Base-by-base conservation (phyloP, 1,140 invertebrate genomes). In the Heliconius hermathena region DNA sequence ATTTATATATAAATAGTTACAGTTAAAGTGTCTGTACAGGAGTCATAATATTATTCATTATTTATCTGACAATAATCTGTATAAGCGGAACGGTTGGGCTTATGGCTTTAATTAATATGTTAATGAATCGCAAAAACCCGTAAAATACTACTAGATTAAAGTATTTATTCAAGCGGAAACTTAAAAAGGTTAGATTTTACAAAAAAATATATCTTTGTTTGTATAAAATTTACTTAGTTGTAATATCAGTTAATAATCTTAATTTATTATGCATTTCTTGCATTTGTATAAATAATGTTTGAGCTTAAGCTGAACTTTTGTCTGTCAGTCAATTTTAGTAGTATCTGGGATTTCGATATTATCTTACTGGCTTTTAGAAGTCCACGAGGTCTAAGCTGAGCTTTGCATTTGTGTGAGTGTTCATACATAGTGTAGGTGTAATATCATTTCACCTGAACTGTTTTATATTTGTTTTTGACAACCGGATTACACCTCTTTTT, bases 91-190 rank as follows among this genome's bases (percentile, higher is more conserved):
- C 78, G 78, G 70, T 75, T 41, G 49, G 72, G 78, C 78, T 80
- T 80, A 83, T 80, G 78, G 78, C 74, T 82, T 83, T 87, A 79
- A 87, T 87, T 85, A 85, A 83, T 85, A 87, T 87, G 85, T 26
- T 79, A 86, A 87, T 82, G 57, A 33, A 36, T 8, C n/a, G 78
- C 81, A 83, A 83, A 82, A 78, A 82, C 18, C 77, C 52, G 38
- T 70, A 80, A 83, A 80, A 78, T 73, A 77, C 46, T 77, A 76
- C 78, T 79, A 81, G 81, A 85, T 85, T 87, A 87, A 81, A 79
- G 83, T 85, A 82, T 81, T 82, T 84, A 85, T 81, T 81, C 85
- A 82, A 85, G 82, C 84, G 81, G 82, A 85, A 87, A 87, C 81
- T 77, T 81, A 76, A 81, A 85, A 82, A 85, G 81, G 78, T 84